phyloP scores from a whole-genome alignment of 2,797 vertebrate species.

The Tragopan temminckii region DNA sequence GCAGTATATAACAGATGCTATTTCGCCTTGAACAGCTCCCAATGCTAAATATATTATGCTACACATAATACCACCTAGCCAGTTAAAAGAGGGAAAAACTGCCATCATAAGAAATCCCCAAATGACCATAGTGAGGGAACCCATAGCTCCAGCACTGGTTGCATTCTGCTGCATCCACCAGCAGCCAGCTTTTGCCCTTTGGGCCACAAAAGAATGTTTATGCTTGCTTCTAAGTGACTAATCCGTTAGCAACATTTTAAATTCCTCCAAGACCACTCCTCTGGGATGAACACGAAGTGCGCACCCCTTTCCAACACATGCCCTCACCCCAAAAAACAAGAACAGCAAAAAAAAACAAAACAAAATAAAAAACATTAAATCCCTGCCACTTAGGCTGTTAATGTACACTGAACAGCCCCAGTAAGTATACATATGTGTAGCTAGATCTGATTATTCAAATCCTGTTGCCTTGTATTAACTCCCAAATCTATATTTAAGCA shows the following conservation, averaged over 20 bases:
- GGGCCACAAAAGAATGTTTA: background rate
- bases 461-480: constrained; percentile 57
- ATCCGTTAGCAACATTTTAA: background rate
- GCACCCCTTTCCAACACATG: background rate
- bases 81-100: background rate
- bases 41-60: background rate
- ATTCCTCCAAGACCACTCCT: background rate
- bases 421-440: background rate
- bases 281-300: background rate
- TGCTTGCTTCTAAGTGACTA: background rate
- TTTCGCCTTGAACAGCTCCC: background rate
- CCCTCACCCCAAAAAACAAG: background rate
- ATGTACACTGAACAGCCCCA: background rate
- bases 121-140: background rate
- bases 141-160: background rate
- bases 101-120: background rate
- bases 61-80: background rate
- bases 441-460: constrained; percentile 40
- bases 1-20: background rate
- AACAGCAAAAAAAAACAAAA: background rate
- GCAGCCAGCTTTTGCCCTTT: background rate
- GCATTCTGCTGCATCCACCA: accelerated
- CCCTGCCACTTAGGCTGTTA: background rate
- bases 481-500: constrained; percentile 77
- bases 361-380: background rate